phyloP scores from a whole-genome alignment of 2,797 vertebrate species.

The Brachyrhaphis roseni region DNA sequence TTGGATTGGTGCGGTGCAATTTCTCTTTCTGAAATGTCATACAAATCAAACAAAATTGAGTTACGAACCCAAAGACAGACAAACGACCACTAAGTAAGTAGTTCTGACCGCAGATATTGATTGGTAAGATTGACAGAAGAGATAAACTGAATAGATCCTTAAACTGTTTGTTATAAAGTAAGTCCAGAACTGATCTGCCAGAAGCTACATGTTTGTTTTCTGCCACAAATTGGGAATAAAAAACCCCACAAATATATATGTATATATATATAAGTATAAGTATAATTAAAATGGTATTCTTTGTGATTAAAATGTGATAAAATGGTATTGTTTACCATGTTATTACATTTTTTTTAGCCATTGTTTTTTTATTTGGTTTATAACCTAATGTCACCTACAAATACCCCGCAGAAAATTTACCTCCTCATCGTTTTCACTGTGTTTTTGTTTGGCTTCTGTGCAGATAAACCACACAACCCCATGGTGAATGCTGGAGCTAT shows the following conservation, averaged over 20 bases:
- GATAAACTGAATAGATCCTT: neutral
- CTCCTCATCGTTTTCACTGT: slow-evolving; percentile 36
- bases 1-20: neutral
- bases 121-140: neutral
- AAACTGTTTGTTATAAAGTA: neutral
- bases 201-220: neutral
- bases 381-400: slow-evolving; percentile 10
- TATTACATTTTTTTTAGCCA: slow-evolving; percentile 4
- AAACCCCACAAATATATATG: neutral
- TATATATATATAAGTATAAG: no score
- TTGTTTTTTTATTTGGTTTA: slow-evolving; percentile 18
- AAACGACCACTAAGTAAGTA: neutral
- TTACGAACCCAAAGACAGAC: neutral
- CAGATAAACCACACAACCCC: slow-evolving; percentile 92
- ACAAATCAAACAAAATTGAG: neutral
- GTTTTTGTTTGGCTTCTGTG: slow-evolving; percentile 38
- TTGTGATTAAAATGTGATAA: no score
- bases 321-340: neutral
- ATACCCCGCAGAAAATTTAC: slow-evolving; percentile 15
- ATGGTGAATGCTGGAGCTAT: slow-evolving; percentile 95
- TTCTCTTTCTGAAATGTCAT: neutral
- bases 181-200: neutral
- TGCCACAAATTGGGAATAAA: neutral
- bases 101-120: neutral
- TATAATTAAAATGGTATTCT: neutral